phyloP scores from a whole-genome alignment of 2,797 vertebrate genomes.

The Acipenser ruthenus region DNA sequence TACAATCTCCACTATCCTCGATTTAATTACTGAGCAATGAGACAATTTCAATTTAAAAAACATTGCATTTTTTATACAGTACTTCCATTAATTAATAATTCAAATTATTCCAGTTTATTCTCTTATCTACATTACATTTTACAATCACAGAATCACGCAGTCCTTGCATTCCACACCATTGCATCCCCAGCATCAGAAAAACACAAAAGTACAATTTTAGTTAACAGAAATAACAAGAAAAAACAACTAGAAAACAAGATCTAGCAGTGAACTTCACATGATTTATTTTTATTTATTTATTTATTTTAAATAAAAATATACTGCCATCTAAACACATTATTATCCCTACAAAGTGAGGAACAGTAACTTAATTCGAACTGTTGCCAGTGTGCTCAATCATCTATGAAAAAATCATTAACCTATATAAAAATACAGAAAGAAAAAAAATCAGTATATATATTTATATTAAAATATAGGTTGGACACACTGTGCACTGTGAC shows the following conservation, averaged over 20 bases:
- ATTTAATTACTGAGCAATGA: too few species aligned
- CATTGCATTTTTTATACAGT: slow-evolving; percentile 30
- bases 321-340: background rate
- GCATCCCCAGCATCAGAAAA: background rate
- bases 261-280: too few species aligned
- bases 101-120: slow-evolving; percentile 34
- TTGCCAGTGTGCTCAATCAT: slow-evolving; percentile 35
- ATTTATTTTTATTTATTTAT: too few species aligned
- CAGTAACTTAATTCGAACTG: slow-evolving; percentile 19
- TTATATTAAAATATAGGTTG: too few species aligned
- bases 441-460: too few species aligned
- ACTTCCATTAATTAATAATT: slow-evolving; percentile 61
- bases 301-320: slow-evolving; percentile 9
- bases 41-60: too few species aligned
- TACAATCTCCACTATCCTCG: too few species aligned
- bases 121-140: slow-evolving; percentile 24
- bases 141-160: background rate
- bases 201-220: background rate
- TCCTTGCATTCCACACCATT: background rate
- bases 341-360: slow-evolving; percentile 7
- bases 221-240: background rate
- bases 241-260: background rate
- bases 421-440: slow-evolving; percentile 6
- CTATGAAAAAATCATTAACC: slow-evolving; percentile 15
- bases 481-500: slow-evolving; percentile 31